Evolutionary conservation across 2,888 invertebrate genomes (phyloP), one percentile per base, ranked within the genome.

Genomic region (Ophion ventricosus): DNA sequence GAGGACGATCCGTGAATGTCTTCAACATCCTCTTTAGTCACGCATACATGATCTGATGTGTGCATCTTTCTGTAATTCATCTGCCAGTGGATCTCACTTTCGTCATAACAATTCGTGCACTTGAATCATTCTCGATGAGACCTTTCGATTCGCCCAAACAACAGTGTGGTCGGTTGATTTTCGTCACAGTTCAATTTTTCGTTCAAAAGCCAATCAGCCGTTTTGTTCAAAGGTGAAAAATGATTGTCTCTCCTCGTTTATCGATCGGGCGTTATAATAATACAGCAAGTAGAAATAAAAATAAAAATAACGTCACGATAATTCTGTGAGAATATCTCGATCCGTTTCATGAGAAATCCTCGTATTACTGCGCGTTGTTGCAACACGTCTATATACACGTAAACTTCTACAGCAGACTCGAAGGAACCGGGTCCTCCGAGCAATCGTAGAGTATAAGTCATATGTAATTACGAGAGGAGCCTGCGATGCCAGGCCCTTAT

Each of bases 351-450:
- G 79, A 72, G 79, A 79, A 77, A 70, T 79, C 64, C 79, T 79
- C 79, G 43, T 59, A 49, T 77, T 77, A 59, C 49, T 59, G n/a
- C 7, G 7, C 7, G 7, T 69, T 59, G 43, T 69, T 74, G 64
- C 74, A 64, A 74, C 61, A 67, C 66, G 25, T 67, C 23, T 64
- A 49, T 56, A 64, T 54, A 20, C 26, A 74, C 49, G 20, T 63
- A 29, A 26, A 49, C 54, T 25, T 26, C 43, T 54, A 64, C 23
- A n/a, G 78, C 63, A 87, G 87, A 88, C 88, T 84, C 84, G 87
- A 84, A 83, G 85, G 87, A 85, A 83, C 87, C 87, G 81, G 85
- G 85, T 85, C 88, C 86, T 87, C 86, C 70, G 79, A 83, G 87
- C 87, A 84, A 81, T 84, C 74, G 74, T 74, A 81, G 81, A 78